Evolutionary conservation across 2,113 vertebrate genomes (phyloP), one percentile per base, ranked within the genome.

Genomic region (Corythoichthys intestinalis): DNA sequence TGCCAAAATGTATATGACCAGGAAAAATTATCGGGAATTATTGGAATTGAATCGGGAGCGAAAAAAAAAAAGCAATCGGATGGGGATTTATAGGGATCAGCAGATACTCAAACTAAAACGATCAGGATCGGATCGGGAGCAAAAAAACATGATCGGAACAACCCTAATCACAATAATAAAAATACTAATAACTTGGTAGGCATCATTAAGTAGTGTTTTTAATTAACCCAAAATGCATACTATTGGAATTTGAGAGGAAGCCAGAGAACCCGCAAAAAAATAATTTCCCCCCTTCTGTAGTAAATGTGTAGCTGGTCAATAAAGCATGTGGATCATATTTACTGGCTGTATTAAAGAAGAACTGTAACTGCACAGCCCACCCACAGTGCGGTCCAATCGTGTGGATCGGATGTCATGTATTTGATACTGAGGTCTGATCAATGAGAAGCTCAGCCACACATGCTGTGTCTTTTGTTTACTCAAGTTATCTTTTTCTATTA

Each of bases 391-490:
- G 61, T 67, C 34, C 49, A 60, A 3, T 34, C 63, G 12, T 64
- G 35, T 11, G 37, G 20, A 68, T 70, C 54, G 62, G 58, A 70
- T 65, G 47, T 47, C 61, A 66, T 63, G 37, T 7, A 65, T 49
- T 80, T 73, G 69, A 61, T 67, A 65, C 73, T 11, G 52, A 5
- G 15, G 44, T 65, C 60, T 12, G 52, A 71, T 69, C 69, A 70
- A 47, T 64, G 64, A 67, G 50, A 28, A 57, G 2, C 46, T 37
- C 13, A 14, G 34, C 14, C 20, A 5, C 38, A 34, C 15, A 4
- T 34, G 41, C 34, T 34, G 8, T 6, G 56, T 58, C 12, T 11
- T 46, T 63, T 62, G 8, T 44, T 63, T 46, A 14, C 54, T 57
- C 3, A 35, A 57, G 54, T 57, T 8, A 20, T 34, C 1, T 7